Base-by-base conservation (phyloP, 2,888 invertebrate species). In the Drosophila peninsularis region DNA sequence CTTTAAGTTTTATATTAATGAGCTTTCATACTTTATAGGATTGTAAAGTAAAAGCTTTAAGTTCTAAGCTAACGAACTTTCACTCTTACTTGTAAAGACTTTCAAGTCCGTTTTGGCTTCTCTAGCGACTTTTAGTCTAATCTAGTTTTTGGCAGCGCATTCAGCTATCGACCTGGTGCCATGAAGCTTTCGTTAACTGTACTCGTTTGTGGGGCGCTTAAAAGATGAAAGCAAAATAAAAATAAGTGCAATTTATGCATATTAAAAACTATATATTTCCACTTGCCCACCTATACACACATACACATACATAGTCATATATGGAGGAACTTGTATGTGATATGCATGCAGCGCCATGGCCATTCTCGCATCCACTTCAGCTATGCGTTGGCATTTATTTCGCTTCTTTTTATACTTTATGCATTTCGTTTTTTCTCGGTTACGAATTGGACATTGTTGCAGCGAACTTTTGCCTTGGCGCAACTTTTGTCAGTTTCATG, bases 171-270 rank as follows among this genome's bases (percentile, higher is more conserved):
- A 5, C 27, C 5, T 7, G 5, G 2, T 9, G 0, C 14, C 39
- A 41, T 2, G 13, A 21, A 34, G 14, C 4, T 2, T 24, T 45
- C 19, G 27, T 37, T 14, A 61, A 14, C 39, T 42, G 17, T 49
- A 39, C 21, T n/a, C 52, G 32, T 24, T 60, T 58, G 56, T 49
- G 10, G 56, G n/a, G 36, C 49, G 54, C 68, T 61, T 61, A 9
- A 65, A 63, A 73, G 71, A 64, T 58, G 47, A 69, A 71, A 67
- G 62, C 54, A 63, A 47, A 60, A 75, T 73, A 71, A 78, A 75
- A 72, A 60, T 78, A 80, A 69, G 71, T 71, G 78, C 84, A 78
- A 73, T 81, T 84, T 87, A 78, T 86, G 87, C 75, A 82, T 82
- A 82, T 82, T 85, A 82, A 86, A 80, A 86, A 72, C 70, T 62